These are phyloP conservation scores for Bombus pascuorum DNA, from an alignment of 1,140 invertebrate genomes.

Conservation along the genomic window DNA sequence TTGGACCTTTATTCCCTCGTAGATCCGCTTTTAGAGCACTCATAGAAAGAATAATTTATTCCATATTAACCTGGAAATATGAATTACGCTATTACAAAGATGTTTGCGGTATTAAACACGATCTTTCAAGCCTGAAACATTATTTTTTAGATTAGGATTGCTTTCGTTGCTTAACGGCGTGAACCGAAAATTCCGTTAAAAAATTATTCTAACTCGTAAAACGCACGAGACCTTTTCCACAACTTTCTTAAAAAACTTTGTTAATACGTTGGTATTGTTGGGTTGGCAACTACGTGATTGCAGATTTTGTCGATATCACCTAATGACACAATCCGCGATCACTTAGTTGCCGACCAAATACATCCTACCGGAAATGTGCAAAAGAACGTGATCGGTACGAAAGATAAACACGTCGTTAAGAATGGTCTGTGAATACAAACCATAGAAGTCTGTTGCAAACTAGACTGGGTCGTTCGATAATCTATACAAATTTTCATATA, in stretches of 20 bases:
- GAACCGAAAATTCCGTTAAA: too few relatives aligned
- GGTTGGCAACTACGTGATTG: too few relatives aligned
- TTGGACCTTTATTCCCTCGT: neutral
- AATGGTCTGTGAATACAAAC: conserved; percentile 6
- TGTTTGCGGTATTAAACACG: neutral
- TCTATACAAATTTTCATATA: neutral
- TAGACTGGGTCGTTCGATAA: conserved; percentile 2
- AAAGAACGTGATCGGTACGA: neutral
- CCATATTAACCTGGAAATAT: neutral
- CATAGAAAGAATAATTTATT: neutral
- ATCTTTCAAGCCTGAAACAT: neutral
- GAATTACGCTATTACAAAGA: neutral
- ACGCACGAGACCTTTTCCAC: rapidly evolving
- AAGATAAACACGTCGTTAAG: neutral
- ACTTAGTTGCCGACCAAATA: too few relatives aligned
- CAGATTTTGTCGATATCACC: too few relatives aligned
- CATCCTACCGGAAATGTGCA: neutral
- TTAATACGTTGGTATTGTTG: too few relatives aligned
- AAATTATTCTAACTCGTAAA: too few relatives aligned
- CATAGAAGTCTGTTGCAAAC: conserved; percentile 12
- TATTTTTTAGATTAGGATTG: too few relatives aligned
- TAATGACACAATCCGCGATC: too few relatives aligned
- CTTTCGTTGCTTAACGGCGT: too few relatives aligned
- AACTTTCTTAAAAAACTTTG: too few relatives aligned
- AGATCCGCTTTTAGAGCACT: neutral